Evolutionary conservation across 92 coral and sea anemone species (phyloP).

Genomic region (Epizoanthus stellaris): DNA sequence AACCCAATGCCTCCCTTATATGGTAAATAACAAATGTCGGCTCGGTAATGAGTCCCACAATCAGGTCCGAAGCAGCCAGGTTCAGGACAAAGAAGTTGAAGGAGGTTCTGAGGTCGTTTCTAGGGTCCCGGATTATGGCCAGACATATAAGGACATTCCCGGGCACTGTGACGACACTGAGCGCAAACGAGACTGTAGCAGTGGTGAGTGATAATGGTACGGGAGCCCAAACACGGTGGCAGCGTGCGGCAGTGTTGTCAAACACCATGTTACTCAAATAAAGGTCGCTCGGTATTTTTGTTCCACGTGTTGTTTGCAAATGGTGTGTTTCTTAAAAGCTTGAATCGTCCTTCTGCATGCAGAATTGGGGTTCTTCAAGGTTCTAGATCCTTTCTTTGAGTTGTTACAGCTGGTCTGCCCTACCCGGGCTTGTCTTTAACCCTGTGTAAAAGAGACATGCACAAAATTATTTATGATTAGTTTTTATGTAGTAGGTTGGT

Average conservation of each 20-base stretch:
- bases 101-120: conserved; percentile 64
- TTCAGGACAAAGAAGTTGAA: conserved; percentile 77
- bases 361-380: too few relatives aligned
- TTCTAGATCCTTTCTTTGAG: too few relatives aligned
- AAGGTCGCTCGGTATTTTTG: neutral
- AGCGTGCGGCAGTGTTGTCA: conserved; percentile 8
- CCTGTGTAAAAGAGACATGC: too few relatives aligned
- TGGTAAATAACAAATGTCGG: conserved; percentile 69
- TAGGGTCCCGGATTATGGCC: conserved; percentile 71
- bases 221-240: conserved; percentile 48
- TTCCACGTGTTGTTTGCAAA: too few relatives aligned
- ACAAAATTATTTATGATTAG: too few relatives aligned
- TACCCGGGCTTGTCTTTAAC: too few relatives aligned
- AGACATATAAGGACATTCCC: conserved; percentile 65
- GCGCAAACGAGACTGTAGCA: conserved; percentile 41
- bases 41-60: conserved; percentile 72
- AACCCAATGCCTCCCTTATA: conserved; percentile 56
- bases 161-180: conserved; percentile 69
- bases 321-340: too few relatives aligned
- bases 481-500: too few relatives aligned
- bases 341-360: too few relatives aligned
- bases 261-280: neutral
- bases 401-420: too few relatives aligned
- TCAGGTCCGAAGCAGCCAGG: conserved; percentile 63
- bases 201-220: conserved; percentile 57